Percentiles rank a stretch among this genome's conserved stretches.
Conservation (phyloP, 1,140 invertebrate species). For the Tetraneura akinire region DNA sequence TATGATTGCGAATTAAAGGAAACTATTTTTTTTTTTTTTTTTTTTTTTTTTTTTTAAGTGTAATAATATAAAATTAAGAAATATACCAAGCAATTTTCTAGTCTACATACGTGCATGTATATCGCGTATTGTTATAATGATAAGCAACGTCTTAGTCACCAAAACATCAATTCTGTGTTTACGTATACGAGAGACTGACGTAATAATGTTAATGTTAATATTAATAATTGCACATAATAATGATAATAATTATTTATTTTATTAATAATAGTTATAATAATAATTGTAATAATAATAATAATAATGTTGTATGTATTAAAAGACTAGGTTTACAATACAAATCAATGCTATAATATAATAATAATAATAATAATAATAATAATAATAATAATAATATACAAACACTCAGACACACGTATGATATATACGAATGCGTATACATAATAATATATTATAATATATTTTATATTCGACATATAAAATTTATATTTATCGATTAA, state of each 20-base stretch:
- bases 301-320: conserved; percentile 19
- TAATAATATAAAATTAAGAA: too few relatives aligned
- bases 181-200: too few relatives aligned
- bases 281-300: neutral
- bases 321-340: conserved; percentile 12
- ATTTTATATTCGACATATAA: too few relatives aligned
- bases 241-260: neutral
- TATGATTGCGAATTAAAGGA: too few relatives aligned
- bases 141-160: conserved; percentile 14
- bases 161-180: too few relatives aligned
- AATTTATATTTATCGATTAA: too few relatives aligned
- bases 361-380: neutral
- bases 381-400: neutral
- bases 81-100: too few relatives aligned
- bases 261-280: neutral
- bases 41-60: too few relatives aligned
- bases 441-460: neutral
- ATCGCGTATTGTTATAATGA: conserved; percentile 18
- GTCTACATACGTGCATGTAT: neutral
- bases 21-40: too few relatives aligned
- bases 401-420: neutral
- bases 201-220: neutral
- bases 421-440: neutral
- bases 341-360: conserved; percentile 5
- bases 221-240: neutral